Base-by-base conservation (phyloP, 1,140 invertebrate species). In the Pseudomyrmex pallidus region DNA sequence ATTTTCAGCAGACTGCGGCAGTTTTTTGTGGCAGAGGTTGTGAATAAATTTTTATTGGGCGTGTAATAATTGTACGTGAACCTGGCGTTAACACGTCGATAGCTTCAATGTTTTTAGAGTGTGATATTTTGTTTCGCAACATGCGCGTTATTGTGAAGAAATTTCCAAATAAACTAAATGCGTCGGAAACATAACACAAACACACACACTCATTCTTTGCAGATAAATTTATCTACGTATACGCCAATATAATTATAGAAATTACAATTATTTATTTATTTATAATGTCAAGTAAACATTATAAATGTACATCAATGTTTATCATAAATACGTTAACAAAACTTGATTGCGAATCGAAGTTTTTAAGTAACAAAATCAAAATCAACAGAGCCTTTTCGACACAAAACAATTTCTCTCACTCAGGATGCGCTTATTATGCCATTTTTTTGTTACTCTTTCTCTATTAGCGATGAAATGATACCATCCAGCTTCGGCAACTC, bases 401-500 rank as follows among this genome's bases (percentile, higher is more conserved):
- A 5, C 9, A 2, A 57, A 78, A 78, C 35, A 35, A 35, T 35
- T 59, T 22, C 59, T 70, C 57, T 77, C n/a, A 25, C 10, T n/a
- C n/a, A 0, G 1, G 7, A 61, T 12, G 54, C 50, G 12, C 9
- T 48, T 35, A 57, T 61, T 59, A 59, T 13, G 25, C 25, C 44
- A 8, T 70, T 35, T 35, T 70, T 2, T 9, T 2, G 12, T 44
- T 8, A 17, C 13, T 70, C 35, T 35, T 35, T 17, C 22, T 72
- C 22, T 72, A 44, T 50, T 57, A 48, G 44, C 57, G 44, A 52
- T 48, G 12, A 61, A 80, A 80, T 0, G 64, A 70, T 78, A 68
- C n/a, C 54, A 12, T 80, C 35, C n/a, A 72, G 54, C 17, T 59
- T 68, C 35, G 35, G 44, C 35, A 25, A 35, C 57, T 50, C 12